Conservation (phyloP, 2,113 vertebrate species). For the Gymnarchus niloticus region DNA sequence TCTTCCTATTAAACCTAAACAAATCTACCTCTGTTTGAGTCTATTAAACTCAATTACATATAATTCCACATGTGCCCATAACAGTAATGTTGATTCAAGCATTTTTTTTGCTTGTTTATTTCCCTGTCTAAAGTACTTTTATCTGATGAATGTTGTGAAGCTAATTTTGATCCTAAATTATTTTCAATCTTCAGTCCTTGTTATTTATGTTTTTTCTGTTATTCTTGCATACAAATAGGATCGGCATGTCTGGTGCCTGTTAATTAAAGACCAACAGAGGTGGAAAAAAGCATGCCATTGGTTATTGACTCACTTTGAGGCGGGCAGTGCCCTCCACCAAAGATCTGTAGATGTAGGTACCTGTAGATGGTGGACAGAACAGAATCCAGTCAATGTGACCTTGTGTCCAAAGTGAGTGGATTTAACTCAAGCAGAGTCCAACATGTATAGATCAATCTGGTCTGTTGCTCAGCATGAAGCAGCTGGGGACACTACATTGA, state of each 20-base stretch:
- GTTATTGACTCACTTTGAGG: conserved; percentile 51
- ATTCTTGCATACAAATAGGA: conserved; percentile 36
- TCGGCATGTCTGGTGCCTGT: conserved; percentile 42
- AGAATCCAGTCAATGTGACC: not conserved
- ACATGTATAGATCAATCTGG: not conserved
- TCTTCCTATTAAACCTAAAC: not conserved
- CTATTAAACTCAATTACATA: not conserved
- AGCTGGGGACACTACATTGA: not conserved
- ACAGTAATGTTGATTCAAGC: not conserved
- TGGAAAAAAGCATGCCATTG: conserved; percentile 42
- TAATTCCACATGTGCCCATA: not conserved
- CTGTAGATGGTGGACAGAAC: not conserved
- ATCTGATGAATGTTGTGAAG: not conserved
- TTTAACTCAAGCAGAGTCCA: not conserved
- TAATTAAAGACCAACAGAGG: conserved; percentile 54
- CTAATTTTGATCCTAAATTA: conserved; percentile 38
- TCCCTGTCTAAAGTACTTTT: not conserved
- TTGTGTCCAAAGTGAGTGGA: not conserved
- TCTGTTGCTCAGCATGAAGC: not conserved
- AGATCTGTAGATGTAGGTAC: not conserved
- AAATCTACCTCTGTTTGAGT: not conserved
- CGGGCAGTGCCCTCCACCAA: not conserved
- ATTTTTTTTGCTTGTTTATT: not conserved
- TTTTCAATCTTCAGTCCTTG: conserved; percentile 29
- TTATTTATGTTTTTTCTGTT: conserved; percentile 48